phyloP scores from a whole-genome alignment of 2,113 vertebrate species.

The Aphelocoma coerulescens region DNA sequence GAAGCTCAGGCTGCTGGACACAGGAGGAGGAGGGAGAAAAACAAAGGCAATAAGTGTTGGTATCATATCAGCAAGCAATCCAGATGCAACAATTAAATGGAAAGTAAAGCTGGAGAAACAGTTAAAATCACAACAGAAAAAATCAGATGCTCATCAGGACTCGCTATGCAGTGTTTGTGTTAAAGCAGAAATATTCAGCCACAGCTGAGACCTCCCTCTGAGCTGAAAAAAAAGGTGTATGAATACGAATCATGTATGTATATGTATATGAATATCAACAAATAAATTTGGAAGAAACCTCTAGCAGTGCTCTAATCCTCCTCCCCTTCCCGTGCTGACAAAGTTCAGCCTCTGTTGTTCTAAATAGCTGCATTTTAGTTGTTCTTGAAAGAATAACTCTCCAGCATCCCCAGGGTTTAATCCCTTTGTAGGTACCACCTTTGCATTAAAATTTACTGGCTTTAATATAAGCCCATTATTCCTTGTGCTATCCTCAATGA shows the following conservation, averaged over 20 bases:
- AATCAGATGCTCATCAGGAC: background rate
- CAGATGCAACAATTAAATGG: background rate
- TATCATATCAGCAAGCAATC: background rate
- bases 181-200: background rate
- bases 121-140: background rate
- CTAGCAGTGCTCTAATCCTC: background rate
- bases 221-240: background rate
- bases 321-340: background rate
- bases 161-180: background rate
- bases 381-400: background rate
- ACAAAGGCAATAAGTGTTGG: background rate
- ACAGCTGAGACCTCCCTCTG: background rate
- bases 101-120: background rate
- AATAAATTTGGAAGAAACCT: background rate
- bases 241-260: background rate
- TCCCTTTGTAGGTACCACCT: background rate
- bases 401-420: background rate
- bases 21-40: background rate
- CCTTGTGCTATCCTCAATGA: background rate
- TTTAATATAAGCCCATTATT: background rate
- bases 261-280: background rate
- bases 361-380: background rate
- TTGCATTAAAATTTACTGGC: background rate
- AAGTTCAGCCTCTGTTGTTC: background rate
- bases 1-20: background rate